Conservation (phyloP, 2,888 invertebrate species). For the Drosophila nr. fundita region DNA sequence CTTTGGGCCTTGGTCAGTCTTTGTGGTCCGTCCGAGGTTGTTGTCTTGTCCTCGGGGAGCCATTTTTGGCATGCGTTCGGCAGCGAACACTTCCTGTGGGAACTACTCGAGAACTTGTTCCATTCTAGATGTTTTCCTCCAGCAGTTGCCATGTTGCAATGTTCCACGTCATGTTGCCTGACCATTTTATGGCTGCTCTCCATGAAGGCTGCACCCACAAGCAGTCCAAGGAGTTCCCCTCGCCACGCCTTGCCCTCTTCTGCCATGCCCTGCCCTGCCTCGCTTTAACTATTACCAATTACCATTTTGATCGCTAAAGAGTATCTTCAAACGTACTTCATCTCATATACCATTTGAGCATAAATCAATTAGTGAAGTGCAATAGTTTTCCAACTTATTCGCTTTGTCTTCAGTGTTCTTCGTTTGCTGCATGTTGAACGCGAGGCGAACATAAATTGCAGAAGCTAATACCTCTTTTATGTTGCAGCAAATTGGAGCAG, state of each 20-base stretch:
- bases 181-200: slow-evolving; percentile 46
- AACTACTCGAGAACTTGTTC: slow-evolving; percentile 66
- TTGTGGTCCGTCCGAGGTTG: slow-evolving; percentile 50
- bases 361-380: slow-evolving; percentile 71
- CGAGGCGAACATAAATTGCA: slow-evolving; percentile 63
- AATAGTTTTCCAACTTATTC: slow-evolving; percentile 57
- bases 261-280: neutral
- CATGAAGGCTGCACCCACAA: slow-evolving; percentile 59
- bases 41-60: slow-evolving; percentile 73
- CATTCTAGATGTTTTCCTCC: slow-evolving; percentile 42
- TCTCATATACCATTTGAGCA: slow-evolving; percentile 49
- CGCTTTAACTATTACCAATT: slow-evolving; percentile 24
- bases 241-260: neutral
- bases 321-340: slow-evolving; percentile 29
- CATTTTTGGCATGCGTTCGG: slow-evolving; percentile 77
- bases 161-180: slow-evolving; percentile 55
- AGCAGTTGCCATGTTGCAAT: slow-evolving; percentile 23
- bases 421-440: slow-evolving; percentile 47
- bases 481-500: slow-evolving; percentile 63
- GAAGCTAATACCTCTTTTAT: slow-evolving; percentile 61
- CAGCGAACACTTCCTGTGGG: slow-evolving; percentile 77
- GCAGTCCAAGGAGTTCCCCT: slow-evolving; percentile 9
- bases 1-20: slow-evolving; percentile 37
- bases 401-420: slow-evolving; percentile 16
- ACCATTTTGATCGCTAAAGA: slow-evolving; percentile 28